Evolutionary conservation across 2,888 invertebrate genomes (phyloP).

Genomic region (Ophion ellenae): DNA sequence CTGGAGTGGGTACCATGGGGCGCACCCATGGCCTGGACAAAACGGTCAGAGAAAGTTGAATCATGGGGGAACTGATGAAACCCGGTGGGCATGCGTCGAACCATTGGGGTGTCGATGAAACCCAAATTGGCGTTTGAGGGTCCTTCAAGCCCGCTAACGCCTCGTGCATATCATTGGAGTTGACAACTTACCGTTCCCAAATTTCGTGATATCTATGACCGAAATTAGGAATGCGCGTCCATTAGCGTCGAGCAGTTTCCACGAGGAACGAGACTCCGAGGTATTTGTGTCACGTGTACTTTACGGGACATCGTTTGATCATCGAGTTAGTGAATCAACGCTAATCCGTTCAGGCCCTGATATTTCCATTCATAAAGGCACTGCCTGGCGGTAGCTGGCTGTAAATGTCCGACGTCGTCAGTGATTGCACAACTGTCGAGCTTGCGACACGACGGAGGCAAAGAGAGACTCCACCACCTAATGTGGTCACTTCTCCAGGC

Average conservation of each 20-base stretch:
- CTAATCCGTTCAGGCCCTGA: constrained; percentile 51
- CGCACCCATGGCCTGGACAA: not conserved
- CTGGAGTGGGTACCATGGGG: not conserved
- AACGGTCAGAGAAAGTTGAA: not conserved
- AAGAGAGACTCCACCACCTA: constrained; percentile 6
- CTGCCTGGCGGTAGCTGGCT: constrained; percentile 19
- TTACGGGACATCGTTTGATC: constrained; percentile 53
- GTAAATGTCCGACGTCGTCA: constrained; percentile 3
- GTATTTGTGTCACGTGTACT: constrained; percentile 46
- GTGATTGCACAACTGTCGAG: constrained; percentile 42
- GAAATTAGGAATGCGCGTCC: not conserved
- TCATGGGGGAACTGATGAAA: not conserved
- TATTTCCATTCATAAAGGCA: constrained; percentile 59
- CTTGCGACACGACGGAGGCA: constrained; percentile 52
- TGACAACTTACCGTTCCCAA: too few species aligned
- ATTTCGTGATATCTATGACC: not conserved
- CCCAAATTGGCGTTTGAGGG: not conserved
- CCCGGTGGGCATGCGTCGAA: not conserved
- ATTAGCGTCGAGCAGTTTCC: not conserved
- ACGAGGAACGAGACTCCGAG: not conserved
- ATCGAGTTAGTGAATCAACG: constrained; percentile 52
- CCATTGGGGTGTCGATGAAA: not conserved
- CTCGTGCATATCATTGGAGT: too few species aligned
- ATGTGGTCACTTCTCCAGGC: constrained; percentile 28
- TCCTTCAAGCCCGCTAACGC: not conserved